phyloP scores from a whole-genome alignment of 2,888 invertebrate genomes.

The Sphaerophoria taeniata region DNA sequence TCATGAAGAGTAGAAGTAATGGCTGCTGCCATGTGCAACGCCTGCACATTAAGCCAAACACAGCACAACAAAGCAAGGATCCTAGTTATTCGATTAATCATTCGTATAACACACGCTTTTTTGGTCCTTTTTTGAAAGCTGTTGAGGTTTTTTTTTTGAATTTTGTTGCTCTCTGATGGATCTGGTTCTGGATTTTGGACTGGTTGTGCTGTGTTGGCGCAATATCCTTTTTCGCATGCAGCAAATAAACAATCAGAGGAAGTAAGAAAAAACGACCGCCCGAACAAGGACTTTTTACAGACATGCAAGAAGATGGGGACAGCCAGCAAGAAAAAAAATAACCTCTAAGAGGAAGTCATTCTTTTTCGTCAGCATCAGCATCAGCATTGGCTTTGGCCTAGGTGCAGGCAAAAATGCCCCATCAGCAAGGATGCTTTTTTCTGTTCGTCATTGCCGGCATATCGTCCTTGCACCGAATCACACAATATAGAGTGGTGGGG shows the following conservation, averaged over 20 bases:
- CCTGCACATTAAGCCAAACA: slow-evolving; percentile 70
- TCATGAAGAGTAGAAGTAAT: slow-evolving; percentile 73
- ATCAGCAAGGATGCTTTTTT: slow-evolving; percentile 55
- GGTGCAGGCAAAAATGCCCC: slow-evolving; percentile 70
- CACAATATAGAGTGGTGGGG: not conserved
- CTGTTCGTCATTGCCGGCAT: not conserved
- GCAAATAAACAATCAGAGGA: slow-evolving; percentile 29
- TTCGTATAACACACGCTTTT: slow-evolving; percentile 56
- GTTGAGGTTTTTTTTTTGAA: not conserved
- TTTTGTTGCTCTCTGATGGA: slow-evolving; percentile 8
- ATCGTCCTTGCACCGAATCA: slow-evolving; percentile 59
- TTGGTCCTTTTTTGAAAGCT: slow-evolving; percentile 14
- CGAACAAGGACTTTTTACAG: slow-evolving; percentile 64
- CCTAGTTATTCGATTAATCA: slow-evolving; percentile 74
- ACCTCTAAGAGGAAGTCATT: slow-evolving; percentile 71
- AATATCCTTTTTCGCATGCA: slow-evolving; percentile 69
- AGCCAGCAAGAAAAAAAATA: not conserved
- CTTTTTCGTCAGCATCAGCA: slow-evolving; percentile 66
- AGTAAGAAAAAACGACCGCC: slow-evolving; percentile 38
- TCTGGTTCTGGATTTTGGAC: slow-evolving; percentile 24
- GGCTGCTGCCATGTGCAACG: slow-evolving; percentile 68
- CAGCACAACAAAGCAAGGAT: slow-evolving; percentile 65
- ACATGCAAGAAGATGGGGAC: not conserved
- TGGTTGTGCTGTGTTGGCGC: slow-evolving; percentile 66
- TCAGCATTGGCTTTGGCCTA: slow-evolving; percentile 61